Evolutionary conservation across 2,888 invertebrate genomes (phyloP), one percentile per base, ranked within the genome.

Genomic region (Cremastinae sp.): DNA sequence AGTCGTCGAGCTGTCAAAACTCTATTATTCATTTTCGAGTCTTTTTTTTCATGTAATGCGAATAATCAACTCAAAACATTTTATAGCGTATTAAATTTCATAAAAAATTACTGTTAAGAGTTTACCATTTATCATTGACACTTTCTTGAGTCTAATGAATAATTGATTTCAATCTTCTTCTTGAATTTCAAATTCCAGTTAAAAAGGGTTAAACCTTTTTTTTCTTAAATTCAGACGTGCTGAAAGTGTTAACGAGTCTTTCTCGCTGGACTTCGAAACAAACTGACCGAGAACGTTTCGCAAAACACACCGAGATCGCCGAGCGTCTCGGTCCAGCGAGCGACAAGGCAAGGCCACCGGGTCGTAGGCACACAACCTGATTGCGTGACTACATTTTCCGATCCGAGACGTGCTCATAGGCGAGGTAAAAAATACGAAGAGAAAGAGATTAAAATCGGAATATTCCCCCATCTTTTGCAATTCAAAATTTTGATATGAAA

Each of bases 341-440:
- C 83, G 78, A 78, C 59, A 81, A 77, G 84, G 83, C 86, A 86
- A 87, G 86, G 87, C 83, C 86, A 81, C 75, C 85, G 72, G 86
- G 83, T 85, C 83, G 84, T 83, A 84, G 84, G 80, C 82, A 83
- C 81, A 83, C 81, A 80, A 78, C 79, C 80, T 78, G 82, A 79
- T 84, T 82, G 79, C 74, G 81, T 70, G 64, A 76, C 69, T 79
- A 75, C 79, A 64, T 41, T 59, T 22, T 20, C 8, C 16, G 59
- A 66, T 49, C 56, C 39, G 22, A 49, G 66, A 49, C 51, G 62
- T 56, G 59, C 39, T 49, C 65, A 35, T 5, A 18, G 47, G 66
- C 45, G 61, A 68, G 39, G 59, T 45, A 53, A n/a, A 64, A 56
- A 64, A 39, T 37, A 39, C 10, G 16, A 47, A 39, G 37, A 47